Percentiles rank a stretch among this genome's conserved stretches.
These are phyloP conservation scores for Cydia amplana DNA, from an alignment of 1,140 invertebrate genomes.

Conservation along the genomic window DNA sequence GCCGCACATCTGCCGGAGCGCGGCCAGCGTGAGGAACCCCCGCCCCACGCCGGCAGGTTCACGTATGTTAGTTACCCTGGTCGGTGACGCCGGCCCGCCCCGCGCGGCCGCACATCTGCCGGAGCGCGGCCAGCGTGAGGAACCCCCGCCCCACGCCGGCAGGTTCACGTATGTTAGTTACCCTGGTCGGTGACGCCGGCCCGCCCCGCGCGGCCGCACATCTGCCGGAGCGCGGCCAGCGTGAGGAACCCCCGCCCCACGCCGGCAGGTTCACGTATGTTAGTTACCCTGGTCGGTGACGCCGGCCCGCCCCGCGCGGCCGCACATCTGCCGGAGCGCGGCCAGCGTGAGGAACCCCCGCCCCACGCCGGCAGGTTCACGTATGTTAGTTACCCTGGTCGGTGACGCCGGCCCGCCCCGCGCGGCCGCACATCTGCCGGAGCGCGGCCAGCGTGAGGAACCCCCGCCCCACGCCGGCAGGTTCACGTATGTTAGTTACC, in stretches of 20 bases:
- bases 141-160: slow-evolving; percentile 92
- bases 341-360: slow-evolving; percentile 87
- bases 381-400: slow-evolving; percentile 48
- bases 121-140: slow-evolving; percentile 90
- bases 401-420: slow-evolving; percentile 71
- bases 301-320: slow-evolving; percentile 82
- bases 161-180: slow-evolving; percentile 94
- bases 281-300: slow-evolving; percentile 42
- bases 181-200: slow-evolving; percentile 37
- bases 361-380: too few relatives aligned
- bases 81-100: slow-evolving; percentile 79
- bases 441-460: slow-evolving; percentile 91
- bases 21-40: slow-evolving; percentile 87
- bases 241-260: slow-evolving; percentile 89
- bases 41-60: slow-evolving; percentile 95
- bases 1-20: slow-evolving; percentile 98
- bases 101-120: slow-evolving; percentile 96
- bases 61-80: slow-evolving; percentile 83
- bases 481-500: too few relatives aligned
- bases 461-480: slow-evolving; percentile 85
- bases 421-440: slow-evolving; percentile 96
- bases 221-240: slow-evolving; percentile 94
- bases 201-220: slow-evolving; percentile 90
- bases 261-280: too few relatives aligned
- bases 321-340: slow-evolving; percentile 97